Evolutionary conservation across 2,888 invertebrate species (phyloP).

Genomic region (Amphipyra berbera): DNA sequence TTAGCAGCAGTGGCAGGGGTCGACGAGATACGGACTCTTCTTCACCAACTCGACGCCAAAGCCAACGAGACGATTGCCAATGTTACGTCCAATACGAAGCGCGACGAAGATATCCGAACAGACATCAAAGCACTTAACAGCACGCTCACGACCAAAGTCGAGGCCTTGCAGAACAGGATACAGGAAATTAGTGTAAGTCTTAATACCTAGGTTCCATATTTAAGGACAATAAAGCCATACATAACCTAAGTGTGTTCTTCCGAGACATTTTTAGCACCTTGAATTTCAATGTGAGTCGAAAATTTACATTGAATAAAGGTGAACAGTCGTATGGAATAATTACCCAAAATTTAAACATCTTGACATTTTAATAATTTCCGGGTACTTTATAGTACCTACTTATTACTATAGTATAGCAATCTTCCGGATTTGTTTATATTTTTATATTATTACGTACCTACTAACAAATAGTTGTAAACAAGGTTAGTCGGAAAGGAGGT

Average conservation of each 20-base stretch:
- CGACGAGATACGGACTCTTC: slow-evolving; percentile 76
- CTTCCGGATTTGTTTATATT: too few species aligned
- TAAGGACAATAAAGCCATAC: slow-evolving; percentile 12
- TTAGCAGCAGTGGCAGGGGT: slow-evolving; percentile 79
- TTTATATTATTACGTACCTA: too few species aligned
- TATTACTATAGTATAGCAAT: neutral
- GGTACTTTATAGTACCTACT: neutral
- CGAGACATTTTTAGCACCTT: slow-evolving; percentile 29
- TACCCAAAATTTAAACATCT: slow-evolving; percentile 12
- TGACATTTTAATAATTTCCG: slow-evolving; percentile 3
- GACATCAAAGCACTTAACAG: slow-evolving; percentile 73
- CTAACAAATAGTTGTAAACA: too few species aligned
- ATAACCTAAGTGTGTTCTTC: slow-evolving; percentile 8
- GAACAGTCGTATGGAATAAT: slow-evolving; percentile 32
- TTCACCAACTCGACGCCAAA: slow-evolving; percentile 76
- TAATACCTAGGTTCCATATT: slow-evolving; percentile 5
- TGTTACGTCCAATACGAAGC: slow-evolving; percentile 70
- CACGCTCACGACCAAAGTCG: slow-evolving; percentile 75
- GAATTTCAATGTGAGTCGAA: slow-evolving; percentile 21
- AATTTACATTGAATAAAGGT: slow-evolving; percentile 36
- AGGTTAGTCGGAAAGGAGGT: too few species aligned
- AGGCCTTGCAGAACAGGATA: slow-evolving; percentile 76
- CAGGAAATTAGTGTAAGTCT: slow-evolving; percentile 78
- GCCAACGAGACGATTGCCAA: slow-evolving; percentile 83
- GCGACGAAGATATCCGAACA: slow-evolving; percentile 71